Conservation (phyloP, 2,113 vertebrate genomes). For the Serilophus lunatus region DNA sequence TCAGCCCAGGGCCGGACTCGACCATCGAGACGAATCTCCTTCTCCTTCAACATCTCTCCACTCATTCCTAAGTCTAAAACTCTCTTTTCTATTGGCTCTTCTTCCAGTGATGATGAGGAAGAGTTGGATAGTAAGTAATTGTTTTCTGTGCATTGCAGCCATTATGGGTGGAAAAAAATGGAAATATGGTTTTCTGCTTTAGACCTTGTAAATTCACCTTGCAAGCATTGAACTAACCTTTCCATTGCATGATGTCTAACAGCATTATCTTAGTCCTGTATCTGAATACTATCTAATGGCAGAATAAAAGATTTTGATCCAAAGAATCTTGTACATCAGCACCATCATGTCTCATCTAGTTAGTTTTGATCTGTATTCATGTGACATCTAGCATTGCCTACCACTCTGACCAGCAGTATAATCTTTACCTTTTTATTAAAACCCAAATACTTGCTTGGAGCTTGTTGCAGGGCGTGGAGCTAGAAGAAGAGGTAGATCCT, state of each 20-base stretch:
- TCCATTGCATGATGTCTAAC: background rate
- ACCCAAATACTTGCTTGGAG: background rate
- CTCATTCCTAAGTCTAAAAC: constrained; percentile 91
- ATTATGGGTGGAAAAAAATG: background rate
- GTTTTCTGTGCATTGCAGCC: constrained; percentile 1
- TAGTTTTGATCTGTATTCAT: background rate
- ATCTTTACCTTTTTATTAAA: background rate
- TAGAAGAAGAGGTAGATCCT: background rate
- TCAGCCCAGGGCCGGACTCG: constrained; percentile 77
- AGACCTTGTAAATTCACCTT: background rate
- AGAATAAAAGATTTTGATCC: background rate
- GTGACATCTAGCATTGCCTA: background rate
- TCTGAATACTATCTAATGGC: background rate
- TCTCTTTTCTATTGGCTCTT: constrained; percentile 84
- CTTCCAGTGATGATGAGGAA: constrained; percentile 91
- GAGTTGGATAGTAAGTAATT: constrained; percentile 87
- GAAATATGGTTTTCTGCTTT: background rate
- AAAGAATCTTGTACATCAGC: background rate
- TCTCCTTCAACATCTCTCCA: constrained; percentile 91
- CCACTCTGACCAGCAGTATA: background rate
- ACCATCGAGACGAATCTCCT: constrained; percentile 85
- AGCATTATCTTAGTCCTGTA: background rate
- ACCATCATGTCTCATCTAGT: background rate
- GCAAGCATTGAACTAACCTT: background rate
- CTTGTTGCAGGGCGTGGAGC: background rate